These are phyloP conservation scores for Hypena proboscidalis DNA, from an alignment of 2,888 invertebrate genomes.

Conservation along the genomic window DNA sequence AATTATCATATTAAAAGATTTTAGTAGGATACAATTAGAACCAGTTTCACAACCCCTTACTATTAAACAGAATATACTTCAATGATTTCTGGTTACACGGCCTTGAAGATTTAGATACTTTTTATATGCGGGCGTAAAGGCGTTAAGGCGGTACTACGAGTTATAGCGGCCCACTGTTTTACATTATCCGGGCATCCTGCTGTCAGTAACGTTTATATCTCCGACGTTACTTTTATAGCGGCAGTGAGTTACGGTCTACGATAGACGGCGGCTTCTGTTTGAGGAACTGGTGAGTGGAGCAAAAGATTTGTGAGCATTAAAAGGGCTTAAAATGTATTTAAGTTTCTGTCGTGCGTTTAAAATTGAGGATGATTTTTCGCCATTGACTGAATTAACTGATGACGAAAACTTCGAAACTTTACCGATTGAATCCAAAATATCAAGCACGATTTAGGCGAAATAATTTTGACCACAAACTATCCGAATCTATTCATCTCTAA, in stretches of 20 bases:
- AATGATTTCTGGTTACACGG: too few species aligned
- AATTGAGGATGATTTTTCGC: not conserved
- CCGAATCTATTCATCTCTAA: too few species aligned
- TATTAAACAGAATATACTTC: not conserved
- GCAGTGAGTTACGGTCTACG: slow-evolving; percentile 22
- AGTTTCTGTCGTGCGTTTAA: not conserved
- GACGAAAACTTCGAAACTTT: too few species aligned
- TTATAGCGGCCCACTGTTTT: slow-evolving; percentile 17
- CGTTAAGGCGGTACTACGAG: slow-evolving; percentile 18
- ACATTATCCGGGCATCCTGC: slow-evolving; percentile 18
- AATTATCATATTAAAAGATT: too few species aligned
- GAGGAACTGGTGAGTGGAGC: not conserved
- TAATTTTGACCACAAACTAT: too few species aligned
- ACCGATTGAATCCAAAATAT: too few species aligned
- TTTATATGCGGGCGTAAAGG: slow-evolving; percentile 22
- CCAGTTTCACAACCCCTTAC: not conserved
- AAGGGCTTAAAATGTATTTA: not conserved
- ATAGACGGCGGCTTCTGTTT: slow-evolving; percentile 4
- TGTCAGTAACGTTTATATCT: slow-evolving; percentile 29
- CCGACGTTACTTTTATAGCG: slow-evolving; percentile 35
- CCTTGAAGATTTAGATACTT: slow-evolving; percentile 13
- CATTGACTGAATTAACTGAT: too few species aligned
- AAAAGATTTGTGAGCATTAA: not conserved
- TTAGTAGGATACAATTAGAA: too few species aligned
- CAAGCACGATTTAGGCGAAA: too few species aligned